A percentile compares a stretch with the other conserved stretches of the same genome.
Evolutionary conservation across 2,113 vertebrate genomes (phyloP).

Genomic region (Turnix velox): DNA sequence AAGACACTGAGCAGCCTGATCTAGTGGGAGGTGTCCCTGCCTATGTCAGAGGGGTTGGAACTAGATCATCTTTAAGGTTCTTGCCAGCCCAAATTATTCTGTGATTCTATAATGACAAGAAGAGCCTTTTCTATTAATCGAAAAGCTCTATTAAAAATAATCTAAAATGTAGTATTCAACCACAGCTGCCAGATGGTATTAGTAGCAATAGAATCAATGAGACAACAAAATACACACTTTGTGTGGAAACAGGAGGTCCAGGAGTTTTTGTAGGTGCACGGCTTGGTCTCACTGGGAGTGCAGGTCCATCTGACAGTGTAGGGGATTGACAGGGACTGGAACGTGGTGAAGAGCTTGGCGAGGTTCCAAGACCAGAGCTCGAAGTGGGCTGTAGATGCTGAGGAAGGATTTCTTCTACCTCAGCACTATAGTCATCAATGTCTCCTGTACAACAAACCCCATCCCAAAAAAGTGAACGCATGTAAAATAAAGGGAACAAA

Average conservation of each 20-base stretch:
- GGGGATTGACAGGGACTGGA: conserved; percentile 92
- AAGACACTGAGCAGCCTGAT: too few species aligned
- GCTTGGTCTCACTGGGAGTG: conserved; percentile 77
- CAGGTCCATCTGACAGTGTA: conserved; percentile 81
- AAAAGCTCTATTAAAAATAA: neutral
- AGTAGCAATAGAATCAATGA: fast-evolving
- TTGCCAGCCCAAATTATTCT: too few species aligned
- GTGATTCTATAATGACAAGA: neutral
- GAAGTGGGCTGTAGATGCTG: conserved; percentile 88
- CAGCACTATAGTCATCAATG: conserved; percentile 85
- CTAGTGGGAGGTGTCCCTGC: too few species aligned
- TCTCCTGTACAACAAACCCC: conserved; percentile 78
- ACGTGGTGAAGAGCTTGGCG: conserved; percentile 86
- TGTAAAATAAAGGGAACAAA: neutral
- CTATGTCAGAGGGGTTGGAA: too few species aligned
- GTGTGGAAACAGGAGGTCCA: conserved; percentile 67
- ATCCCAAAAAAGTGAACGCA: neutral
- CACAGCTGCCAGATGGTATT: neutral
- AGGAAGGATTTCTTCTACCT: conserved; percentile 91
- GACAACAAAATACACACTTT: conserved; percentile 53
- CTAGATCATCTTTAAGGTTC: too few species aligned
- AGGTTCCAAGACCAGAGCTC: conserved; percentile 77
- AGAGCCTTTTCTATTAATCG: neutral
- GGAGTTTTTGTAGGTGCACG: conserved; percentile 74
- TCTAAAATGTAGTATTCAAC: neutral